Base-by-base conservation (phyloP, 2,888 invertebrate genomes). In the Furcula furcula region DNA sequence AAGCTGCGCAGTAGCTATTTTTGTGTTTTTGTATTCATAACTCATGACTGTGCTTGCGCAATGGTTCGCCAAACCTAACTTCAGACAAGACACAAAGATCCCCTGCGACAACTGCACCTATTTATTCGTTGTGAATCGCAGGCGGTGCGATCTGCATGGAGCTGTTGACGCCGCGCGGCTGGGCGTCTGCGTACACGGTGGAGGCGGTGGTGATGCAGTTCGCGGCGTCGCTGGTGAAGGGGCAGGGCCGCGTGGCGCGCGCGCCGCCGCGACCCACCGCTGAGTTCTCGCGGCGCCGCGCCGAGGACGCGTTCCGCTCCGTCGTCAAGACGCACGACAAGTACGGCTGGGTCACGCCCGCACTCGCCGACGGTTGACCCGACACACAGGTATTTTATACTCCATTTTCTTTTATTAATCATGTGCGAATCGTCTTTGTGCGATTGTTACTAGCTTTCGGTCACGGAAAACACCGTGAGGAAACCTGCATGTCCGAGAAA, bases 121-220 rank as follows among this genome's bases (percentile, higher is more conserved):
- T n/a, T n/a, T n/a, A n/a, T n/a, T n/a, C n/a, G n/a, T n/a, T n/a
- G n/a, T n/a, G n/a, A n/a, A n/a, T n/a, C n/a, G n/a, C 60, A 88
- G 92, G 95, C 36, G 95, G 96, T 21, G 96, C 96, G 26, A 96
- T 96, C 65, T 95, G 95, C 69, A 96, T 96, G 95, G 96, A 96
- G 73, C 83, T 96, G 40, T 84, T 96, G 36, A 96, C 96, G 10
- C 96, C 96, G 0, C 90, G 95, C 31, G 96, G 96, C 48, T 96
- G 96, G 96, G 95, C 96, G 36, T 95, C 94, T 52, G 95, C 95
- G 31, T 95, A 95, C 71, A 95, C 95, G 0, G 94, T 96, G 10
- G 96, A 96, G 73, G 96, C 96, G 7, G 93, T 96, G 30, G 92
- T 96, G 61, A 96, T 95, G 93, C 96, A 96, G 84, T 96, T 96